These are phyloP conservation scores for Meteorus colon DNA, from an alignment of 2,888 invertebrate species.

Conservation along the genomic window DNA sequence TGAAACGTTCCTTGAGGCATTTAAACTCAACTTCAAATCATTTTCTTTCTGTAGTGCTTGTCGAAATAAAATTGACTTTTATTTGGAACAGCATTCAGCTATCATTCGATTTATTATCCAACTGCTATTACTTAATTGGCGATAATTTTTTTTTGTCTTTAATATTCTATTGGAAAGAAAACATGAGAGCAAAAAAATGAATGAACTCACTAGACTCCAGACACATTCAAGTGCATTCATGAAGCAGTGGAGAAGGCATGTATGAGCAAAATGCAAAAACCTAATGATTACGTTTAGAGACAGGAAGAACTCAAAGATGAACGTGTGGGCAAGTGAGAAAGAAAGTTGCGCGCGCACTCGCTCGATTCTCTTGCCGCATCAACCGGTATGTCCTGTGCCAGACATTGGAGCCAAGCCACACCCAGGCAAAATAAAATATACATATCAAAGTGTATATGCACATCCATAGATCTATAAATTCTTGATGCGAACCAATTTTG, in stretches of 20 bases:
- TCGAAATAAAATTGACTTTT: no score
- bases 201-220: background rate
- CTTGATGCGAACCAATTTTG: background rate
- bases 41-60: no score
- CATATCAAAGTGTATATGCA: background rate
- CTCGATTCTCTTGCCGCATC: slow-evolving; percentile 69
- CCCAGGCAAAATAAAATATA: slow-evolving; percentile 55
- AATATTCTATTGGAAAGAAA: no score
- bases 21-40: no score
- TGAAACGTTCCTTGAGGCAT: no score
- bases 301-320: slow-evolving; percentile 28
- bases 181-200: no score
- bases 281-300: slow-evolving; percentile 50
- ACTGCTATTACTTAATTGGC: no score
- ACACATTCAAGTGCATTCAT: background rate
- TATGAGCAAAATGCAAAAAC: slow-evolving; percentile 52
- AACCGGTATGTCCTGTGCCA: slow-evolving; percentile 57
- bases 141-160: no score
- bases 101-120: no score
- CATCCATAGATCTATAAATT: background rate
- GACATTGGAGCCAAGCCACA: slow-evolving; percentile 61
- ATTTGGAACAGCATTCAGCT: no score
- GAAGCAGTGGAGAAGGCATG: slow-evolving; percentile 5
- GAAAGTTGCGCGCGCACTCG: slow-evolving; percentile 69
- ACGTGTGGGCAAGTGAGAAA: slow-evolving; percentile 33